Evolutionary conservation across 1,140 invertebrate species (phyloP), one percentile per base, ranked within the genome.

Genomic region (Drosophila orena): DNA sequence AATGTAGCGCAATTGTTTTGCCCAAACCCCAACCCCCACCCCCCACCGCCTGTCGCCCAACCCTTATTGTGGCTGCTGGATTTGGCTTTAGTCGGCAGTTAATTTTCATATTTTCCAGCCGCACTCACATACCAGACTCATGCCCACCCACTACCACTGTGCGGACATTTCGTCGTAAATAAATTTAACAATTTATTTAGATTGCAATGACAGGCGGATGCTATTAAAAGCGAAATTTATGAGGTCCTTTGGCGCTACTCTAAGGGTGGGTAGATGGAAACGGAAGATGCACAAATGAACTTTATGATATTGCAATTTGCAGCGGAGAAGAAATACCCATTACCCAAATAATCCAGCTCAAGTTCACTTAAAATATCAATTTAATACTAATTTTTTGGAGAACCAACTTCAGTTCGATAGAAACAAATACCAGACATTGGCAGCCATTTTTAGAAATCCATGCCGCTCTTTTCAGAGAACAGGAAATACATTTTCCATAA

Each of bases 171-270:
- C 80, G 80, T 89, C 85, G 85, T 89, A 89, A 89, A 89, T 89
- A 89, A 89, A 89, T 90, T 84, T 89, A 89, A 90, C 84, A 89
- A 89, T 89, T 89, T 89, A 89, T 89, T 89, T 89, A 89, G 84
- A 89, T 89, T 89, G 84, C 84, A 84, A 84, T 89, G 84, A 89
- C 84, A 89, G 84, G 85, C 84, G 79, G 79, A 89, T 83, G 84
- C 84, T 89, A 89, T 89, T 89, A 89, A 89, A 74, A 80, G 71
- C 73, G 77, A 79, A 80, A 89, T 89, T 89, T 89, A 89, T 89
- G 84, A 62, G 60, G 47, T 62, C 80, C 71, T 81, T 57, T 74
- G 57, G 49, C 64, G 64, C 35, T 57, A 37, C 35, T 47, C 12
- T 12, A 17, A 50, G n/a, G 49, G 65, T 38, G 20, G 52, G 37